A percentile compares a stretch with the other conserved stretches of the same genome.
Conservation (phyloP, 2,888 invertebrate species). For the Myathropa florea region DNA sequence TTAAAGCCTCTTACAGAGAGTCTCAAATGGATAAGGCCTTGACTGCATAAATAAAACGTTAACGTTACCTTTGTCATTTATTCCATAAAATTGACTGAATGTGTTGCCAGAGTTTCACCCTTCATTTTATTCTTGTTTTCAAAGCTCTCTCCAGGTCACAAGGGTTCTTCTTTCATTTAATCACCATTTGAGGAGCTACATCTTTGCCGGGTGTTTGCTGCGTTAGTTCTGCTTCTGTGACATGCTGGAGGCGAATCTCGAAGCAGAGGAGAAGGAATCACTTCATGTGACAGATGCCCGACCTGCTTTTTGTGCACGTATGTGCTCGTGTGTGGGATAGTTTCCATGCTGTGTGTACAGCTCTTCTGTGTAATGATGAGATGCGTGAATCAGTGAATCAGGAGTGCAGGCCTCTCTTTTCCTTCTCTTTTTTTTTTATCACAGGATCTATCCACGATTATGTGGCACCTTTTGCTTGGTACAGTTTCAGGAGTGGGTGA, state of each 20-base stretch:
- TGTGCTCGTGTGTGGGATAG: not conserved
- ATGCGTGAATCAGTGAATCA: slow-evolving; percentile 26
- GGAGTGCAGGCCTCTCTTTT: not conserved
- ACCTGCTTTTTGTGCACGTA: slow-evolving; percentile 21
- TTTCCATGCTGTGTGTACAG: slow-evolving; percentile 1
- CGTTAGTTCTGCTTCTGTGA: slow-evolving; percentile 9
- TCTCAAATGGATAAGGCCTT: slow-evolving; percentile 29
- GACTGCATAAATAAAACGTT: slow-evolving; percentile 37
- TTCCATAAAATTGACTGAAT: slow-evolving; percentile 56
- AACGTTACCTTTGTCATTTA: slow-evolving; percentile 53
- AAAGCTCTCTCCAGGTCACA: slow-evolving; percentile 48
- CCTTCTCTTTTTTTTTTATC: not conserved
- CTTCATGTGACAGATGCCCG: slow-evolving; percentile 58
- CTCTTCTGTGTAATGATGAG: slow-evolving; percentile 43
- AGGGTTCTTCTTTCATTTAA: slow-evolving; percentile 57
- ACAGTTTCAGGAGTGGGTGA: slow-evolving; percentile 14
- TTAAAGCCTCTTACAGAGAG: not conserved
- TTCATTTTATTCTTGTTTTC: slow-evolving; percentile 38
- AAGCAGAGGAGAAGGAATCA: slow-evolving; percentile 48
- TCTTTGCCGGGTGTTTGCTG: slow-evolving; percentile 15
- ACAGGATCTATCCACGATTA: not conserved
- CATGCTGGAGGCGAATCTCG: slow-evolving; percentile 37
- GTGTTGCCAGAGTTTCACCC: slow-evolving; percentile 25
- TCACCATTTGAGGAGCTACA: slow-evolving; percentile 54
- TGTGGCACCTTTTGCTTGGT: not conserved